Percentiles rank a stretch among this genome's conserved stretches.
phyloP scores from a whole-genome alignment of 2,888 invertebrate species.

The Coenonympha glycerion region DNA sequence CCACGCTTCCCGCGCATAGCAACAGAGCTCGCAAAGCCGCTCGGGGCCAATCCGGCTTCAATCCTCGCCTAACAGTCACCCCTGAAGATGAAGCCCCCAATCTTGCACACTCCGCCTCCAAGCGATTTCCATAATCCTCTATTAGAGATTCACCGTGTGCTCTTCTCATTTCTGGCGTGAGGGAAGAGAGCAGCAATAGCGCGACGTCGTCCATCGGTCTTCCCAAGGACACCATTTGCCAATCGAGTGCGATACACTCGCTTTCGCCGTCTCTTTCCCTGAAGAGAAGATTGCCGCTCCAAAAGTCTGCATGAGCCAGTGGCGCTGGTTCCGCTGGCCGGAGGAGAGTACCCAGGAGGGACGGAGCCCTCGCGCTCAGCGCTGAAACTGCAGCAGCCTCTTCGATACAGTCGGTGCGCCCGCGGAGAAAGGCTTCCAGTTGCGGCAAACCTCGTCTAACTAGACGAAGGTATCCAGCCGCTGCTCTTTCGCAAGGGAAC shows the following conservation, averaged over 20 bases:
- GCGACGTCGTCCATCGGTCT: conserved; percentile 87
- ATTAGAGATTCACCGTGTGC: conserved; percentile 78
- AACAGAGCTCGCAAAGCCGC: conserved; percentile 85
- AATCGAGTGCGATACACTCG: conserved; percentile 84
- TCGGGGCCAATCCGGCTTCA: conserved; percentile 78
- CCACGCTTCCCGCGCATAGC: conserved; percentile 87
- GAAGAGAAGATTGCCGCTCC: conserved; percentile 87
- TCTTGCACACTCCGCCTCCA: conserved; percentile 76
- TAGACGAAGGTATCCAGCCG: conserved; percentile 86
- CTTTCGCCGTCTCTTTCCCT: conserved; percentile 68
- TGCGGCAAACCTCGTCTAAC: conserved; percentile 86
- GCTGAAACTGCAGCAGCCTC: conserved; percentile 79
- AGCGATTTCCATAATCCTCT: conserved; percentile 81
- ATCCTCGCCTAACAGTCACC: conserved; percentile 66
- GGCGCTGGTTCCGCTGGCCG: conserved; percentile 84
- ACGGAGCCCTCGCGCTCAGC: conserved; percentile 81
- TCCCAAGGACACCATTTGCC: conserved; percentile 90
- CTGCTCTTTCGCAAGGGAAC: conserved; percentile 85
- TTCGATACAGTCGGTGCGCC: conserved; percentile 78
- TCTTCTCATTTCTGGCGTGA: conserved; percentile 82
- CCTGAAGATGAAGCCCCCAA: conserved; percentile 77
- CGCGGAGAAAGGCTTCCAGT: conserved; percentile 81
- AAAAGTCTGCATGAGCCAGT: conserved; percentile 88
- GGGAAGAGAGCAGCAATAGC: conserved; percentile 81
- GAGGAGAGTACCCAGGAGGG: conserved; percentile 81